Evolutionary conservation across 1,140 invertebrate species (phyloP), one percentile per base, ranked within the genome.

Genomic region (Plectrocnemia conspersa): DNA sequence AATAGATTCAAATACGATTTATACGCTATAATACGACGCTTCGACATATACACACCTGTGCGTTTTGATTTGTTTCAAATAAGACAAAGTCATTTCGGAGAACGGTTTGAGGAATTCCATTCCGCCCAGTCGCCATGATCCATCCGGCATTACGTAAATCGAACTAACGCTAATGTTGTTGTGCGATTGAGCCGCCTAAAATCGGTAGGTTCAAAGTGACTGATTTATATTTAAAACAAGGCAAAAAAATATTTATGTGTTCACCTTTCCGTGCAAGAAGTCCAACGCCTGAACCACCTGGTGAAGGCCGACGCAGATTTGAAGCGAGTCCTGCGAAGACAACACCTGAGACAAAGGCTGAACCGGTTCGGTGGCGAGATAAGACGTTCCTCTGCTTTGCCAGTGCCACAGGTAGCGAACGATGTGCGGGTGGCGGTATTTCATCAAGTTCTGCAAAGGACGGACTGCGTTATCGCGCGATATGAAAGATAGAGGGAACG

Each of bases 101-200:
- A 83, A 83, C 61, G 78, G 76, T 69, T 85, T 88, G 0, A 88
- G 71, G 72, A 84, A 88, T 66, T 92, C 88, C 46, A 92, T 72
- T 3, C 87, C 88, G 15, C 86, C 87, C 11, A 93, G 71, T 68
- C 86, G 88, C 89, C 89, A 93, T 52, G 77, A 82, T 4, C 88
- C 88, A 70, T 91, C 86, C 11, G 79, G 75, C 6, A 83, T 83
- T 2, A 92, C 83, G 73, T 89, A 92, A 50, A 93, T 78, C n/a
- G 88, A 82, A 59, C 82, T 79, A 52, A 80, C 76, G 64, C 85
- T 83, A 15, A 93, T 71, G 73, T 92, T 92, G 48, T 91, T 88
- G 66, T 93, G 91, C 16, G 86, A 83, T 27, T 80, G 78, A n/a
- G 70, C 64, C 35, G 84, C 87, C 74, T 80, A 61, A 50, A 73